Conservation (phyloP, 2,888 invertebrate genomes). For the Papilio gigon region DNA sequence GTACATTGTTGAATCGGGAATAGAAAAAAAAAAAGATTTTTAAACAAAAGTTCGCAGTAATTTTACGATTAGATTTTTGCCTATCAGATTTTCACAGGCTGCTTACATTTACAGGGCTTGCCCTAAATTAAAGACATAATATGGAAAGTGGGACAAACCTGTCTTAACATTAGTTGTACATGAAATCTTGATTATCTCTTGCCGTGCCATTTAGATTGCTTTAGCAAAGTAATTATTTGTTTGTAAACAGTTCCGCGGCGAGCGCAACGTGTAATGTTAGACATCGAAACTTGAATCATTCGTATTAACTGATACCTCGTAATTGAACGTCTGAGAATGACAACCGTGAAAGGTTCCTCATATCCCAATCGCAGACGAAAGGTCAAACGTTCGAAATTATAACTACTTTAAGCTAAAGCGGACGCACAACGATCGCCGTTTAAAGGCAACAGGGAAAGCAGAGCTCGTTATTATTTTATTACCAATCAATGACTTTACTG, state of each 20-base stretch:
- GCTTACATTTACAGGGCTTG: too few species aligned
- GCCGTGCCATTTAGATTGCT: constrained; percentile 4
- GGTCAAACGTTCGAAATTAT: constrained; percentile 45
- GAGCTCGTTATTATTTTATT: constrained; percentile 57
- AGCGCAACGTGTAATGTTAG: constrained; percentile 22
- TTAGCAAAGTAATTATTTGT: constrained; percentile 10
- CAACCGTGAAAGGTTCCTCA: constrained; percentile 44
- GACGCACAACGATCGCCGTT: constrained; percentile 26
- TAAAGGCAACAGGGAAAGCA: constrained; percentile 51
- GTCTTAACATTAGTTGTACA: background rate
- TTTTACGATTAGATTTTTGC: constrained; percentile 1
- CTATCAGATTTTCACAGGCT: background rate
- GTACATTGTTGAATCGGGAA: constrained; percentile 24
- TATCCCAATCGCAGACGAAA: constrained; percentile 43
- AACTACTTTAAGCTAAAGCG: constrained; percentile 40
- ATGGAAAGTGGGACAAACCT: background rate
- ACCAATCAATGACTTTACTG: constrained; percentile 50
- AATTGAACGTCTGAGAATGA: constrained; percentile 35
- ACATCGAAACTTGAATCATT: constrained; percentile 26
- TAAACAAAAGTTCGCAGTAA: background rate
- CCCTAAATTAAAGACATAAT: too few species aligned
- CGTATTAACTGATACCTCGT: constrained; percentile 27
- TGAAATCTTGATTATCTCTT: background rate
- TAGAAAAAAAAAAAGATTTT: constrained; percentile 9
- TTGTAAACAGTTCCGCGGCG: constrained; percentile 5